A percentile compares a stretch with the other conserved stretches of the same genome.
phyloP scores from a whole-genome alignment of 2,888 invertebrate species.

The Micropterix aruncella region DNA sequence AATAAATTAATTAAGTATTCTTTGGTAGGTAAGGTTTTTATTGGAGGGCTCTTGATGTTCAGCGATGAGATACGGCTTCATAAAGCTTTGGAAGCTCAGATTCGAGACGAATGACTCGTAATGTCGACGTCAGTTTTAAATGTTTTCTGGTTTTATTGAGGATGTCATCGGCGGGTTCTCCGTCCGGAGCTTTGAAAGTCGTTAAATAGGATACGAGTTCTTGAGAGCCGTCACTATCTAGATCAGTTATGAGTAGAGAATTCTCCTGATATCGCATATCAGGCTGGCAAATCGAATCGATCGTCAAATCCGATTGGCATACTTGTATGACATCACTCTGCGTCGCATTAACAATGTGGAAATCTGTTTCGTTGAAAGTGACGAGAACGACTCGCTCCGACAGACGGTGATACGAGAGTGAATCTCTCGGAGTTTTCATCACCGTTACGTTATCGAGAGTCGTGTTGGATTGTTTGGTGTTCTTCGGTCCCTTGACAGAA shows the following conservation, averaged over 20 bases:
- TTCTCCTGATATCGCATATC: constrained; percentile 57
- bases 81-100: constrained; percentile 59
- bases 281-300: constrained; percentile 51
- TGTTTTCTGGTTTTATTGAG: constrained; percentile 20
- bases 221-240: constrained; percentile 61
- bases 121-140: constrained; percentile 53
- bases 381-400: constrained; percentile 64
- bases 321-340: constrained; percentile 65
- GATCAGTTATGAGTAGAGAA: constrained; percentile 58
- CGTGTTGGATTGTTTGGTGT: constrained; percentile 3
- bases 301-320: constrained; percentile 31
- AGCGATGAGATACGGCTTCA: constrained; percentile 20
- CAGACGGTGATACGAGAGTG: constrained; percentile 17
- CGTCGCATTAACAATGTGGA: constrained; percentile 64
- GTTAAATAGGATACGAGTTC: constrained; percentile 67
- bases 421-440: not conserved
- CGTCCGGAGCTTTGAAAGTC: constrained; percentile 37
- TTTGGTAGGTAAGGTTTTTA: too few species aligned
- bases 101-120: constrained; percentile 55
- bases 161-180: constrained; percentile 16
- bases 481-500: constrained; percentile 21
- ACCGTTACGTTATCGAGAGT: not conserved
- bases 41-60: too few species aligned
- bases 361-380: constrained; percentile 60
- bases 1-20: too few species aligned